Base-by-base conservation (phyloP, 2,113 vertebrate genomes). In the Thalassoma bifasciatum region DNA sequence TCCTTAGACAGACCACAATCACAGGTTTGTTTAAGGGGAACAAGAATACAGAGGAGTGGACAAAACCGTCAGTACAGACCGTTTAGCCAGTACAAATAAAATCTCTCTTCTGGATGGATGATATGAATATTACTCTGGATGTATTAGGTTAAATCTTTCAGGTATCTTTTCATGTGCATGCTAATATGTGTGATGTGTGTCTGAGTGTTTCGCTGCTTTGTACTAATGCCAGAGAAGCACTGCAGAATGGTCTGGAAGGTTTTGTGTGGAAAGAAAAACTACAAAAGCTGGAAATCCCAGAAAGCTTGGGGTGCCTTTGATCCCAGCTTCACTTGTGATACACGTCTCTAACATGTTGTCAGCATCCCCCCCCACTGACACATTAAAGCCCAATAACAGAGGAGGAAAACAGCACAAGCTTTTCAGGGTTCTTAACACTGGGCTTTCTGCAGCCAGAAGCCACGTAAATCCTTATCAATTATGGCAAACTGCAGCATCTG, bases 401-500 rank as follows among this genome's bases (percentile, higher is more conserved):
- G 50, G 51, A 46, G 51, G 49, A 46, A 72, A 40, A 30, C 44
- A 72, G 58, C 52, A 6, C 10, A 4, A 40, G 65, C 68, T 79
- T 79, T 77, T 82, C 53, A 75, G 49, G 11, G 10, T 51, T 57
- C 37, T 51, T 78, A 65, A 79, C 50, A 54, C 76, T 37, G 58
- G 52, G 51, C 73, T 79, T 82, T 86, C 75, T 84, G 77, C 19
- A 11, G 21, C 23, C 72, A 69, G 66, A 75, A 69, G 42, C 59
- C 42, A 34, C 54, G 70, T 59, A 85, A 87, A 88, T 86, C 86
- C 75, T 85, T 61, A 91, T 91, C 77, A 84, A 74, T 85, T 76
- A 74, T 42, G 19, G 46, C 71, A 72, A 68, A 84, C 65, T 84
- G 66, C 71, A 36, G 75, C 77, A 77, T 84, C 76, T 89, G 82